Evolutionary conservation across 2,888 invertebrate genomes (phyloP).

Genomic region (Corbicula japonica): DNA sequence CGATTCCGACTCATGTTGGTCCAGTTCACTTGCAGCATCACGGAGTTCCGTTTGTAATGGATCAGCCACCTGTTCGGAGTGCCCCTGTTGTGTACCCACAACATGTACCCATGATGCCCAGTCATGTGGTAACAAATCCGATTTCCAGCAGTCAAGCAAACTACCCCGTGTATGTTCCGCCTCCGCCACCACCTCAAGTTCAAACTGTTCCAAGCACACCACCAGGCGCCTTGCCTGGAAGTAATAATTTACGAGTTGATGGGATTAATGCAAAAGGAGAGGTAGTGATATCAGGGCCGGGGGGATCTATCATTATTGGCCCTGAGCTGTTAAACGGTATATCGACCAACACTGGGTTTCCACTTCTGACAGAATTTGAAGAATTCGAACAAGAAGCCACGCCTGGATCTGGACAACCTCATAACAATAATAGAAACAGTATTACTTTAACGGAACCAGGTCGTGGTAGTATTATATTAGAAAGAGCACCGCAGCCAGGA

Average conservation of each 20-base stretch:
- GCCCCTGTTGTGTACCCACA: not conserved
- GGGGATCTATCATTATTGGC: constrained; percentile 49
- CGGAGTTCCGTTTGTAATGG: not conserved
- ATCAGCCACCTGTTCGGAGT: constrained; percentile 19
- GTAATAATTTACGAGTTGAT: constrained; percentile 6
- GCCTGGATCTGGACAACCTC: not conserved
- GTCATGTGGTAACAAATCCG: not conserved
- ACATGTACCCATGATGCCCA: not conserved
- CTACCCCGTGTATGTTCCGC: not conserved
- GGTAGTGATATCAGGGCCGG: constrained; percentile 44
- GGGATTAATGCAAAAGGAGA: constrained; percentile 42
- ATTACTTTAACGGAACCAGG: constrained; percentile 23
- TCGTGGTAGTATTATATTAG: constrained; percentile 22
- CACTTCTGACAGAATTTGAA: constrained; percentile 50
- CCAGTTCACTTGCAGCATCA: too few species aligned
- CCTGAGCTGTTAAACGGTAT: constrained; percentile 50
- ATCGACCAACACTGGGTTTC: not conserved
- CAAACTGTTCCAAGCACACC: not conserved
- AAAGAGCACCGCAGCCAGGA: not conserved
- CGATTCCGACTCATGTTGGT: not conserved
- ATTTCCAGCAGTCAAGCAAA: not conserved
- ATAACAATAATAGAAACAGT: constrained; percentile 5
- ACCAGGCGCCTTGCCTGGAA: not conserved
- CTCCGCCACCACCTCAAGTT: not conserved
- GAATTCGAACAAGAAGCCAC: constrained; percentile 41